Percentiles rank a stretch among this genome's conserved stretches.
phyloP scores from a whole-genome alignment of 2,888 invertebrate genomes.

The Cheilosia scutellata region DNA sequence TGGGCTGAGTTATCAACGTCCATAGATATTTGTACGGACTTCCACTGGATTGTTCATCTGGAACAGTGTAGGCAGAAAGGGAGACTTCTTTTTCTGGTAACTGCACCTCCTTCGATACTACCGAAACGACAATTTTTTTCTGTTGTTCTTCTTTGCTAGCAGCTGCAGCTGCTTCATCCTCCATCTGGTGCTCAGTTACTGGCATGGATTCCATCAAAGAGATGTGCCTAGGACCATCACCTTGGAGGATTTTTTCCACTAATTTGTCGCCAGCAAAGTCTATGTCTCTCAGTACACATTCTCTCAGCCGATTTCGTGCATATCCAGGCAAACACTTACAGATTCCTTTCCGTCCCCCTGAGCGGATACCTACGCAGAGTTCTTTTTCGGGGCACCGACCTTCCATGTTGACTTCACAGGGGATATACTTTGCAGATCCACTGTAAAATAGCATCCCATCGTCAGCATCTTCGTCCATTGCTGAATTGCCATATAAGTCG shows the following conservation, averaged over 20 bases:
- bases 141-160: constrained; percentile 83
- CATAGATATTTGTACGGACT: constrained; percentile 94
- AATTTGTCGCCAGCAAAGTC: constrained; percentile 79
- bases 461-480: constrained; percentile 80
- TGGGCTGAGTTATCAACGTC: constrained; percentile 93
- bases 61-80: constrained; percentile 92
- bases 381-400: constrained; percentile 88
- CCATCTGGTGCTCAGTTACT: constrained; percentile 77
- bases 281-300: constrained; percentile 81
- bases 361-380: constrained; percentile 86
- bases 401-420: constrained; percentile 86
- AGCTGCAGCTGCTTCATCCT: constrained; percentile 81
- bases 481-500: constrained; percentile 73
- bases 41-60: constrained; percentile 89
- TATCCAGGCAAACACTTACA: constrained; percentile 90
- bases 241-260: constrained; percentile 74
- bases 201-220: constrained; percentile 74
- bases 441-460: constrained; percentile 84
- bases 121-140: constrained; percentile 90
- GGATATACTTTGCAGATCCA: constrained; percentile 83
- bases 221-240: constrained; percentile 75
- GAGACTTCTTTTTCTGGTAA: constrained; percentile 94
- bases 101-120: constrained; percentile 90
- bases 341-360: constrained; percentile 87
- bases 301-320: constrained; percentile 84